phyloP scores from a whole-genome alignment of 2,113 vertebrate genomes.

The Raja brachyura region DNA sequence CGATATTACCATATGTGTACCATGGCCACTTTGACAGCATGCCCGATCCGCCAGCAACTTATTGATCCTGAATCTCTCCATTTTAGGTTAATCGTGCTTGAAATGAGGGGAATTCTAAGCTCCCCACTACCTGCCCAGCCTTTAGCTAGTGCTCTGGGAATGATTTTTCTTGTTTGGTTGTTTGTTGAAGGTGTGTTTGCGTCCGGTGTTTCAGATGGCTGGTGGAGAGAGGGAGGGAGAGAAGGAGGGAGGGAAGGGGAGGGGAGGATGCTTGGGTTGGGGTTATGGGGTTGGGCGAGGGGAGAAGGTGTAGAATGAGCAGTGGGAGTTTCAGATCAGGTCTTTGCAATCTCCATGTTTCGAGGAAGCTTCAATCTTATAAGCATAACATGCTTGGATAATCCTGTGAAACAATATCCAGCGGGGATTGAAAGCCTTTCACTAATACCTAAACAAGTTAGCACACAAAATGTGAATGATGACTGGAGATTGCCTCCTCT shows the following conservation, averaged over 20 bases:
- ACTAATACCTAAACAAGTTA: conserved; percentile 18
- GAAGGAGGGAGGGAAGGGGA: neutral
- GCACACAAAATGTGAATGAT: conserved; percentile 2
- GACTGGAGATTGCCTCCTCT: conserved; percentile 5
- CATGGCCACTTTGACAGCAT: conserved; percentile 67
- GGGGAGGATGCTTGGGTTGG: no score
- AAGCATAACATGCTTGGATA: conserved; percentile 29
- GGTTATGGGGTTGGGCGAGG: no score
- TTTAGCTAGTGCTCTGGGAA: neutral
- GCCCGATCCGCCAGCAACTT: conserved; percentile 66
- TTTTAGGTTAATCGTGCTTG: conserved; percentile 78
- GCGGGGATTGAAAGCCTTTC: conserved; percentile 1
- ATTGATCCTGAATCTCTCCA: conserved; percentile 73
- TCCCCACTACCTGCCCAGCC: conserved; percentile 53
- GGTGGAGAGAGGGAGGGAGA: neutral
- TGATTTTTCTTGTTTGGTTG: neutral
- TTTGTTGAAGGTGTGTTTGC: conserved; percentile 28
- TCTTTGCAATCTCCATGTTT: neutral
- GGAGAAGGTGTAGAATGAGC: neutral
- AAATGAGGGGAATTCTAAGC: conserved; percentile 68
- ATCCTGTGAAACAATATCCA: conserved; percentile 28
- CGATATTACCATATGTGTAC: conserved; percentile 70
- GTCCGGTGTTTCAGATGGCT: neutral
- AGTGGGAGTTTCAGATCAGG: neutral
- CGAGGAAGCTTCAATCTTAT: conserved; percentile 5